Base-by-base conservation (phyloP, 2,113 vertebrate genomes). In the Nerophis lumbriciformis region DNA sequence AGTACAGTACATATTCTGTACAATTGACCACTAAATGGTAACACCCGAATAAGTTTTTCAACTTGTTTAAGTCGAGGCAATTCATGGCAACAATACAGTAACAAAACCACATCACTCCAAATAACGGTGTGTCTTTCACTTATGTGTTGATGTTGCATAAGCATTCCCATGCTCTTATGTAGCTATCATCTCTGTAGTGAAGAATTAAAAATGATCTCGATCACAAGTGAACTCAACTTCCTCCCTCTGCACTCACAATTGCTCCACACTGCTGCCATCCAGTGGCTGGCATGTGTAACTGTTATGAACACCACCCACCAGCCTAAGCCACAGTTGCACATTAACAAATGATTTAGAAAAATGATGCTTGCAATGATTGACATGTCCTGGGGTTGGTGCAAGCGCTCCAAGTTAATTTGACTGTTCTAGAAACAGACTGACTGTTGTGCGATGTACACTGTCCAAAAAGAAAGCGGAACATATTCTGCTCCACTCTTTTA, bases 231-330 rank as follows among this genome's bases (percentile, higher is more conserved):
- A 14, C 67, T 63, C 44, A 68, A 15, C 47, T 45, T 12, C 14
- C 55, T 11, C 44, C 66, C 28, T 63, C 64, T 57, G 63, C 68
- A 6, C 69, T 69, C 44, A 76, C 65, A 83, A 86, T 78, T 65
- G 73, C 80, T 71, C 84, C 68, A 70, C 80, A 73, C 85, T 88
- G 82, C 48, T 87, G 88, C 86, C 90, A 90, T 84, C 90, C 81
- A 76, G 85, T 89, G 91, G 77, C 50, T 69, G 69, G 66, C 63
- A 78, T 82, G 59, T 82, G 50, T n/a, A 69, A 77, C 14, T 73
- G 62, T n/a, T 74, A 39, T n/a, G 15, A 59, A 53, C 79, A 69
- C 71, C 56, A 69, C 42, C 42, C 10, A 45, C 10, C 42, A 2
- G 61, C 21, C 54, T 9, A 47, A 61, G 68, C 74, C 47, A 60